Base-by-base conservation (phyloP, 1,140 invertebrate genomes). In the Aphelinus certus region DNA sequence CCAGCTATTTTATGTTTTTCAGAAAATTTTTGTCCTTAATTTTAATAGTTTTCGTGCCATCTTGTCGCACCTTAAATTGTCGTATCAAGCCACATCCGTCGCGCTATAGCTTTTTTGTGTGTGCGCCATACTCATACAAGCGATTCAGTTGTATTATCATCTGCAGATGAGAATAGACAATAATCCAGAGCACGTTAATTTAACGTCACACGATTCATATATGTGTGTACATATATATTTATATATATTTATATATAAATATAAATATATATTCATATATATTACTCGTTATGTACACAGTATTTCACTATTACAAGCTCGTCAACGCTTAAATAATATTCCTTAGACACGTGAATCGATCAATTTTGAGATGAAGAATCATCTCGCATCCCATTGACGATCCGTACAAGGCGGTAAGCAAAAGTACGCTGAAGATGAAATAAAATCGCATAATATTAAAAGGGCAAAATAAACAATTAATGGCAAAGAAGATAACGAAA, bases 1-100 rank as follows among this genome's bases (percentile, higher is more conserved):
- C 10, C 62, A 46, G 3, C 5, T 66, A n/a, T 26, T 60, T 60
- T 60, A 73, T 51, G 51, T 47, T 43, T 68, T 64, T 71, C 26
- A 71, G 55, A 60, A 63, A 71, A 69, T 48, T 69, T 73, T 72
- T 58, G 57, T 65, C 45, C 75, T 67, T 71, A 67, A 76, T 49
- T 71, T 71, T 76, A 71, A 57, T 76, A 71, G 57, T 62, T 76
- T 55, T 67, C 60, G 43, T 76, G 63, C 75, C 75, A 76, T 76
- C 75, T 76, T 76, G 74, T 71, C 69, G 74, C 63, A 76, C 56
- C 43, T 6, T 43, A 68, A 68, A 42, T 73, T 56, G 57, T 67
- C 56, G 43, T 61, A 43, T 42, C 56, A 53, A 73, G 71, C 48
- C 45, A 73, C 63, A 73, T 51, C 55, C 46, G n/a, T 66, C 3